phyloP scores from a whole-genome alignment of 2,888 invertebrate species.

The Campoletis raptor region DNA sequence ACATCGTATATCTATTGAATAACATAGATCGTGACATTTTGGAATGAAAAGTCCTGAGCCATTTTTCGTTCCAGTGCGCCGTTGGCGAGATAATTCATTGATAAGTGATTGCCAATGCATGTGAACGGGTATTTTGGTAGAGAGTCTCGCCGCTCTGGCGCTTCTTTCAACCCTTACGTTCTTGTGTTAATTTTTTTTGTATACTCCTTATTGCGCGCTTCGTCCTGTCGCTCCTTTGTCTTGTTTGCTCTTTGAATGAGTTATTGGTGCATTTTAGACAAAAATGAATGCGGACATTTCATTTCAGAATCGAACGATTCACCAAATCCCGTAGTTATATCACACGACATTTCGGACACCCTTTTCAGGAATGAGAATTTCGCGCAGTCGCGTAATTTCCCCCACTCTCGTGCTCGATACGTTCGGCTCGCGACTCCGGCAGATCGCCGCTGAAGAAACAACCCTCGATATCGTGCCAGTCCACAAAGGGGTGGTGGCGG shows the following conservation, averaged over 20 bases:
- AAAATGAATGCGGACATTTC: background rate
- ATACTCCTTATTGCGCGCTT: background rate
- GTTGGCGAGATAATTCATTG: background rate
- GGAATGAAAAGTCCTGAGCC: background rate
- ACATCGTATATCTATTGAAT: background rate
- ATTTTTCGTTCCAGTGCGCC: background rate
- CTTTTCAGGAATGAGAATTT: background rate
- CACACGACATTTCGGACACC: background rate
- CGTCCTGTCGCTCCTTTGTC: background rate
- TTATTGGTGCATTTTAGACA: background rate
- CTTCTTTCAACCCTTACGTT: background rate
- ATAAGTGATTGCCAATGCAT: background rate
- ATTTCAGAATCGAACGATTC: background rate
- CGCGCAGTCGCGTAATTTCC: conserved; percentile 63
- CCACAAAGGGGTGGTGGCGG: conserved; percentile 66
- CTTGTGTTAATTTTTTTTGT: no score
- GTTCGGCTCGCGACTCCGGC: conserved; percentile 41
- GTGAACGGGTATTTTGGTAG: background rate
- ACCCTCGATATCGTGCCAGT: conserved; percentile 61
- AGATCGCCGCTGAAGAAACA: conserved; percentile 45
- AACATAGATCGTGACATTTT: background rate
- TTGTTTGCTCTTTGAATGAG: background rate
- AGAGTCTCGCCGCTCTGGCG: background rate
- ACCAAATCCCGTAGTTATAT: no score
- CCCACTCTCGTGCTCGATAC: conserved; percentile 64